Evolutionary conservation across 1,140 invertebrate species (phyloP).

Genomic region (Cotesia vestalis): DNA sequence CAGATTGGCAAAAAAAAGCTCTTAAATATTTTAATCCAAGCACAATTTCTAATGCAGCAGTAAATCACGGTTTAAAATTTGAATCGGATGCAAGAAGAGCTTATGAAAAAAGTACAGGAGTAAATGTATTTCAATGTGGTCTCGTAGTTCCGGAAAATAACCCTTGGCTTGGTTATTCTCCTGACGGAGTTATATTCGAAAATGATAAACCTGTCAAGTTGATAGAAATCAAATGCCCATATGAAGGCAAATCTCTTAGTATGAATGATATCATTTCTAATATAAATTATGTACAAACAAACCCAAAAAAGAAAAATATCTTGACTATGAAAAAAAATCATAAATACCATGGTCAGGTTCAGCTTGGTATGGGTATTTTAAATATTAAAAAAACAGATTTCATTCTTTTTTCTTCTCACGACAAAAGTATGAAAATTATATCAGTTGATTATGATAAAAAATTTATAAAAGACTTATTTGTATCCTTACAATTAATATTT

Average conservation of each 20-base stretch:
- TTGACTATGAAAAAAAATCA: background rate
- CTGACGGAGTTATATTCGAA: slow-evolving; percentile 6
- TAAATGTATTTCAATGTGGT: background rate
- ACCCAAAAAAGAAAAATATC: background rate
- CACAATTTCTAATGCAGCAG: too few species aligned
- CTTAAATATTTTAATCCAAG: too few species aligned
- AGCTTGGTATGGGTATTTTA: slow-evolving; percentile 3
- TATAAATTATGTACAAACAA: background rate
- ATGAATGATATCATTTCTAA: slow-evolving; percentile 1
- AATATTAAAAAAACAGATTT: background rate
- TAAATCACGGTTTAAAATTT: too few species aligned
- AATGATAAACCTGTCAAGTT: slow-evolving; percentile 1
- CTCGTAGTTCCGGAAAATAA: background rate
- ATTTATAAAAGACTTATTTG: background rate
- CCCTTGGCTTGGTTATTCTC: background rate
- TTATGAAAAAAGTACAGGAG: background rate
- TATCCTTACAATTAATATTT: slow-evolving; percentile 2
- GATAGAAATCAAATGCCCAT: slow-evolving; percentile 5
- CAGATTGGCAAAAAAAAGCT: too few species aligned
- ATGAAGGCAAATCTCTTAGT: background rate
- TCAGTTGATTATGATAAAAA: background rate
- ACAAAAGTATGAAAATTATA: background rate
- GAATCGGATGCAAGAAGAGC: slow-evolving; percentile 4
- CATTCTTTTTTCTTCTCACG: background rate
- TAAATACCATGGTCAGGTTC: background rate